Evolutionary conservation across 2,888 invertebrate species (phyloP).

Genomic region (Keiferia lycopersicella): DNA sequence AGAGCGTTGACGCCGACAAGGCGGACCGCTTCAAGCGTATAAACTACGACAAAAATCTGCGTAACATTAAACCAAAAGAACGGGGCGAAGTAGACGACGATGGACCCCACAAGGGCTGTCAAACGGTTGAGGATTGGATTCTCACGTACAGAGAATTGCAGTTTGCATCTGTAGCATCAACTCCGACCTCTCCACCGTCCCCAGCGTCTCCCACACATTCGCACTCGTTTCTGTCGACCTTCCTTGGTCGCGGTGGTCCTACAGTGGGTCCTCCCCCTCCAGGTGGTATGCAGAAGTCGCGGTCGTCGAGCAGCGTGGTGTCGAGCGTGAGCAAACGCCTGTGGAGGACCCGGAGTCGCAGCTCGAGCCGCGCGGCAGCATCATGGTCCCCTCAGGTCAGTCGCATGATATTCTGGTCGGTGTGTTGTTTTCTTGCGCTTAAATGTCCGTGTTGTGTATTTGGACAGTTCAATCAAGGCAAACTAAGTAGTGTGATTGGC

Average conservation of each 20-base stretch:
- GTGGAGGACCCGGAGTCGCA: constrained; percentile 92
- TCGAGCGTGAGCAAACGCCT: constrained; percentile 92
- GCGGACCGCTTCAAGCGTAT: constrained; percentile 92
- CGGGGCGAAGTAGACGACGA: constrained; percentile 90
- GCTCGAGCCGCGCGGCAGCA: constrained; percentile 85
- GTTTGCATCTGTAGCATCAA: constrained; percentile 63
- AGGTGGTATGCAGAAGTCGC: constrained; percentile 94
- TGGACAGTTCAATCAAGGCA: no score
- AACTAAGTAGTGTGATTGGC: no score
- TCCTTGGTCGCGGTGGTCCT: constrained; percentile 63
- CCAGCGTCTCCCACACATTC: constrained; percentile 74
- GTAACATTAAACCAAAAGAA: constrained; percentile 90
- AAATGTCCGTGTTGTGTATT: no score
- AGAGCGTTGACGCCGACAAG: constrained; percentile 90
- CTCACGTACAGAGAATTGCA: constrained; percentile 68
- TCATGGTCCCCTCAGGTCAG: constrained; percentile 94
- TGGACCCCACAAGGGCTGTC: constrained; percentile 87
- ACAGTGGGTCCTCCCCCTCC: constrained; percentile 68
- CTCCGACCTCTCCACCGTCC: constrained; percentile 78
- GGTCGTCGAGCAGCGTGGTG: constrained; percentile 93
- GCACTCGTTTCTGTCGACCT: constrained; percentile 67
- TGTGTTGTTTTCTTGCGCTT: no score
- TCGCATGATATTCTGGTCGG: constrained; percentile 51
- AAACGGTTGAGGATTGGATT: constrained; percentile 90
- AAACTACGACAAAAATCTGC: constrained; percentile 91